Evolutionary conservation across 2,113 vertebrate genomes (phyloP), one percentile per base, ranked within the genome.

Genomic region (Ochotona princeps): DNA sequence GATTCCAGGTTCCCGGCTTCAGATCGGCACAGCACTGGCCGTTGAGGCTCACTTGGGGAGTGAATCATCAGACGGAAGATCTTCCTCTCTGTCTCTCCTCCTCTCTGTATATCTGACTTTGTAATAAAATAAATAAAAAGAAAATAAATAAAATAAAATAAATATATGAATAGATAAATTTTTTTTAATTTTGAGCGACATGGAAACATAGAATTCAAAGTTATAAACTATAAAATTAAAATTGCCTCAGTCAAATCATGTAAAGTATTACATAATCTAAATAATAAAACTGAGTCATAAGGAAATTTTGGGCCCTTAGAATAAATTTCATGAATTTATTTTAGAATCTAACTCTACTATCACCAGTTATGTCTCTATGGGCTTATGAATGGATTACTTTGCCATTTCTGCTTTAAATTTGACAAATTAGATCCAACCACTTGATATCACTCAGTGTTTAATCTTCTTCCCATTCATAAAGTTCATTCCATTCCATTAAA

Each of bases 211-310:
- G 18, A 57, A 18, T 18, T 57, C 54, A 57, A 57, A 79, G 79
- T 94, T 92, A 95, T 89, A 75, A 35, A 10, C 38, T 12, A 79
- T 49, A 86, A 92, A 84, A 61, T 84, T 83, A 30, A 89, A 87
- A 91, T 80, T 47, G 30, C 51, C 80, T 76, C 21, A 44, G 38
- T 85, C 20, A 85, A 88, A 73, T 81, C 86, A 82, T 65, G 30
- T 82, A 70, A 85, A 49, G 60, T 47, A 78, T 38, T 63, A 83
- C 4, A 84, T n/a, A 80, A 92, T 81, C 35, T 83, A 84, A 94
- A 57, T 57, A 49, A 82, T 28, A 21, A 14, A 86, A 83, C 25
- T 49, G n/a, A 81, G 26, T 26, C 47, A 12, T 72, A 89, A 87
- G 72, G 83, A 91, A 95, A 85, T 72, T 35, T 44, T 83, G 69